Evolutionary conservation across 53 echinoderm and acorn worm genomes (phyloP).

Genomic region (Paracentrotus lividus): DNA sequence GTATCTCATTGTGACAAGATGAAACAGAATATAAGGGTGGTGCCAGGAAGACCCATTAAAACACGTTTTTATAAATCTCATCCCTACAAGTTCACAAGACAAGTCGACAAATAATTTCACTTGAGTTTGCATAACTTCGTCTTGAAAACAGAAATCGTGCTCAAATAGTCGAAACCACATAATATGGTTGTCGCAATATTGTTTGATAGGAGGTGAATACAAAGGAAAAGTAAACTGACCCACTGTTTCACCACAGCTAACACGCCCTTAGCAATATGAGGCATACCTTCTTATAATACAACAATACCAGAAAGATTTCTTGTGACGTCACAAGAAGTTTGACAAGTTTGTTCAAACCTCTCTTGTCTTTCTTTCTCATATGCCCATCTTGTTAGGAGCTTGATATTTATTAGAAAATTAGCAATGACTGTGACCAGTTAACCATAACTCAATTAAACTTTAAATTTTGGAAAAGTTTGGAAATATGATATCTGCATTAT

Average conservation of each 20-base stretch:
- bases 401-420: not conserved
- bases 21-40: not conserved
- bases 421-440: not conserved
- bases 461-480: not conserved
- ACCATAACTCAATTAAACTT: not conserved
- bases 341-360: not conserved
- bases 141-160: not conserved
- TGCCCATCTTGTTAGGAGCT: not conserved
- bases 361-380: not conserved
- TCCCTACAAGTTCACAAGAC: not conserved
- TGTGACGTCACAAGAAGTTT: slow-evolving; percentile 23
- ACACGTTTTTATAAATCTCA: not conserved
- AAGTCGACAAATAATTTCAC: not conserved
- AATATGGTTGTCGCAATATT: not conserved
- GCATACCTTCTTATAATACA: not conserved
- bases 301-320: not conserved
- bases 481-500: not conserved
- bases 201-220: not conserved
- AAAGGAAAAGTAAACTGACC: slow-evolving; percentile 3
- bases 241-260: not conserved
- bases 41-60: not conserved
- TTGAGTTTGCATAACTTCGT: not conserved
- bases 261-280: not conserved
- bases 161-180: not conserved
- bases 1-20: too few species aligned